Evolutionary conservation across 2,797 vertebrate species (phyloP).

Genomic region (Sardinella longiceps): DNA sequence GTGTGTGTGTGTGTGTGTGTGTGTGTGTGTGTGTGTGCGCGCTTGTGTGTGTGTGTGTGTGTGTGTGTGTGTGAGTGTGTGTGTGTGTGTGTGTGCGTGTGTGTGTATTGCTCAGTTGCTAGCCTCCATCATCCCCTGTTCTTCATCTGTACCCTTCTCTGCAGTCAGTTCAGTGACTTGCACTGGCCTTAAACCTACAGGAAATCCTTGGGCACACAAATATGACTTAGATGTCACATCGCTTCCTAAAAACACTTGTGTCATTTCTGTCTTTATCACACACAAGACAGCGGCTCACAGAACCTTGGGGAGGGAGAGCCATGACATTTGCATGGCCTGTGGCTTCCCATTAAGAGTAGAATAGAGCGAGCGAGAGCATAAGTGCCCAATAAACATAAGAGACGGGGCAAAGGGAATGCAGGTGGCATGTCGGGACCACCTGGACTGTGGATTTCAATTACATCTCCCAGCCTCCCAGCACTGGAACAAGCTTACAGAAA

Average conservation of each 20-base stretch:
- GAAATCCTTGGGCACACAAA: no score
- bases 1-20: not conserved
- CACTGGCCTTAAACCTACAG: not conserved
- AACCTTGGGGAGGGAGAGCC: not conserved
- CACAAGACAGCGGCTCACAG: not conserved
- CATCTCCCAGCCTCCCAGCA: conserved; percentile 39
- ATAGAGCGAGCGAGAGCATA: conserved; percentile 45
- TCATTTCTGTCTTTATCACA: not conserved
- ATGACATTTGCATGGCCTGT: not conserved
- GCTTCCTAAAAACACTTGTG: not conserved
- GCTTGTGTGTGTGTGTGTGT: no score
- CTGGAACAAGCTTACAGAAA: conserved; percentile 52
- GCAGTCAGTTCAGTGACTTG: not conserved
- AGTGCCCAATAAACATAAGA: conserved; percentile 50
- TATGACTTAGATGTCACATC: not conserved
- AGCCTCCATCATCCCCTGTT: no score
- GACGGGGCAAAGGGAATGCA: conserved; percentile 45
- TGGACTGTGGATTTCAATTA: conserved; percentile 59
- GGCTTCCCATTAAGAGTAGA: not conserved
- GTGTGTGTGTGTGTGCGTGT: not conserved
- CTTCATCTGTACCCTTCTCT: no score
- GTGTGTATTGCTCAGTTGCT: not conserved
- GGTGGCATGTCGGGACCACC: conserved; percentile 39
- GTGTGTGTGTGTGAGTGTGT: not conserved
- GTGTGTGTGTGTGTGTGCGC: conserved; percentile 1